Evolutionary conservation across 2,888 invertebrate genomes (phyloP), one percentile per base, ranked within the genome.

Genomic region (Athalia circularis): DNA sequence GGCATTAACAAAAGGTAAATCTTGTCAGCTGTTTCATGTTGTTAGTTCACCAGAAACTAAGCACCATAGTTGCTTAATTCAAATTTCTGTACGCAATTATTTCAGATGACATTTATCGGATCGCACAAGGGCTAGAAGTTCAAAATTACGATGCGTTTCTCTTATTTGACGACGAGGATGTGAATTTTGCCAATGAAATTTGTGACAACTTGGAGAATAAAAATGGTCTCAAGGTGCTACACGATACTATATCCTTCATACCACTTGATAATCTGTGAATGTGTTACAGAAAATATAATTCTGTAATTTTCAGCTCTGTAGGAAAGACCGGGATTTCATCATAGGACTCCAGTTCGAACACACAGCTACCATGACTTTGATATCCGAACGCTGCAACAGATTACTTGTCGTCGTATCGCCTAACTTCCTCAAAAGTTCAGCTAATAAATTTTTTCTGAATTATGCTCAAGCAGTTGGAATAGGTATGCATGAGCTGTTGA

Each of bases 401-500:
- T 92, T 97, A 83, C 93, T 98, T 79, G 94, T 96, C 0, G 93
- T 98, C 78, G 91, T 96, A 82, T 96, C 97, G 0, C 94, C 95
- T 0, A 94, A 93, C 80, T 96, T 97, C 90, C 90, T 96, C 3
- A 90, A 92, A 83, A 96, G 96, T 87, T 91, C 93, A 0, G 95
- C 94, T 15, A 96, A 96, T 87, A 93, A 93, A 77, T 98, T 96
- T 90, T 95, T 96, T 85, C 92, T 95, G 11, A 95, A 94, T 81
- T 96, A 95, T 88, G 96, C 96, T 11, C 96, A 96, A 88, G 95
- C 95, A 5, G 90, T 95, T 64, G 95, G 95, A 84, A 96, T 97
- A 84, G 95, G 96, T 96, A 89, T 91, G 91, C 29, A 43, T 77
- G 9, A 59, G 9, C 59, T n/a, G 6, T 43, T 5, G 13, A 29